These are phyloP conservation scores for Acromyrmex heyeri DNA, from an alignment of 1,140 invertebrate genomes.

Conservation along the genomic window DNA sequence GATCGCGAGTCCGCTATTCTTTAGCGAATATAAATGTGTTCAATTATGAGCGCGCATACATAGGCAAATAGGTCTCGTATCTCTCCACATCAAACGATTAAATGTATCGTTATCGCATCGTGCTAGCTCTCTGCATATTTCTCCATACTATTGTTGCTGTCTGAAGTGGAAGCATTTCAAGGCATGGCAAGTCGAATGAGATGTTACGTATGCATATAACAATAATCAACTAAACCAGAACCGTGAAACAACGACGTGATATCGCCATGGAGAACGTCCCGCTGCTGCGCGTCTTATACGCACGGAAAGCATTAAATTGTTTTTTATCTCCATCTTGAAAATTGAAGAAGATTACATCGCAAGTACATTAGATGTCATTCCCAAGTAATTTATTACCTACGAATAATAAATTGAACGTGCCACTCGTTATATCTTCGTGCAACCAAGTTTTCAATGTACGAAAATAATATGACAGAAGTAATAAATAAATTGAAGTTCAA, in stretches of 20 bases:
- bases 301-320: background rate
- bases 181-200: slow-evolving; percentile 34
- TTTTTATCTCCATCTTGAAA: background rate
- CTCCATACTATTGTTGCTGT: slow-evolving; percentile 46
- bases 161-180: background rate
- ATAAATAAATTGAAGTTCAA: background rate
- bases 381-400: slow-evolving; percentile 7
- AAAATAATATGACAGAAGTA: background rate
- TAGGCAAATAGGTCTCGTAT: background rate
- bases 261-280: slow-evolving; percentile 8
- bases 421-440: background rate
- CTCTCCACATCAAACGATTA: slow-evolving; percentile 47
- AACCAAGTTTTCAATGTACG: background rate
- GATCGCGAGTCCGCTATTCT: background rate
- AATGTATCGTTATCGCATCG: background rate
- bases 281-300: background rate
- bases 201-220: slow-evolving; percentile 28
- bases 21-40: slow-evolving; percentile 66
- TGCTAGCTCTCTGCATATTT: background rate
- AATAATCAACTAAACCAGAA: slow-evolving; percentile 38
- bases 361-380: background rate
- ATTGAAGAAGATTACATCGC: background rate
- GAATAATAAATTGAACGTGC: background rate
- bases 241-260: slow-evolving; percentile 2
- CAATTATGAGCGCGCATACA: slow-evolving; percentile 44